Evolutionary conservation across 2,888 invertebrate genomes (phyloP), one percentile per base, ranked within the genome.

Genomic region (Epinotia bilunana): DNA sequence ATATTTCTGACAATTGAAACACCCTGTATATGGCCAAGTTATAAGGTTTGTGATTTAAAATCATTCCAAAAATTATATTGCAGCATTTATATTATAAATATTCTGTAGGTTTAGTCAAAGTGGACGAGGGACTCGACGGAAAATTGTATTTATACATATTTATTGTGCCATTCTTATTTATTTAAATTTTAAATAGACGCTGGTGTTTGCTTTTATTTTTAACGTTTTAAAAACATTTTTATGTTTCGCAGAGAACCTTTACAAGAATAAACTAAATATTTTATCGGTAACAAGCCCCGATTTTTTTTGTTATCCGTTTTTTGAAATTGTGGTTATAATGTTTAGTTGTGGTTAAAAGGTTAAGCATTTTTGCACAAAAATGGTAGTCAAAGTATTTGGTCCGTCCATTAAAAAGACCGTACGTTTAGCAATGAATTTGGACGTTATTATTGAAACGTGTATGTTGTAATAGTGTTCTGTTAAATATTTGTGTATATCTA

Each of bases 21-120:
- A 61, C 28, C 16, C 53, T 61, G 43, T 71, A 65, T 6, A 1
- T 72, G 49, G 62, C 76, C 71, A 79, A 78, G 77, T 69, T 76
- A 75, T 58, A 92, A 92, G 92, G 91, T 91, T 92, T 92, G 92
- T 93, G 92, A 92, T 87, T 78, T 78, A 74, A 85, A 88, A 89
- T 86, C 90, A 92, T 92, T 93, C 92, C 92, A 92, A 89, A 89
- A 86, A 83, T 55, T 83, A 82, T 84, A 87, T 82, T 86, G 83
- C 79, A 83, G 84, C 82, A 39, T 80, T 58, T 20, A 87, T 85
- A 85, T 83, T 58, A n/a, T 77, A 7, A 33, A 33, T 33, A 33
- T 7, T 1, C 6, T 28, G 77, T 74, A 73, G 73, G 72, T 64
- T 81, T 79, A 60, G 69, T 63, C 73, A 78, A 76, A 78, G 78